Conservation (phyloP, 2,797 vertebrate genomes). For the Mormyrus proboscirostris region DNA sequence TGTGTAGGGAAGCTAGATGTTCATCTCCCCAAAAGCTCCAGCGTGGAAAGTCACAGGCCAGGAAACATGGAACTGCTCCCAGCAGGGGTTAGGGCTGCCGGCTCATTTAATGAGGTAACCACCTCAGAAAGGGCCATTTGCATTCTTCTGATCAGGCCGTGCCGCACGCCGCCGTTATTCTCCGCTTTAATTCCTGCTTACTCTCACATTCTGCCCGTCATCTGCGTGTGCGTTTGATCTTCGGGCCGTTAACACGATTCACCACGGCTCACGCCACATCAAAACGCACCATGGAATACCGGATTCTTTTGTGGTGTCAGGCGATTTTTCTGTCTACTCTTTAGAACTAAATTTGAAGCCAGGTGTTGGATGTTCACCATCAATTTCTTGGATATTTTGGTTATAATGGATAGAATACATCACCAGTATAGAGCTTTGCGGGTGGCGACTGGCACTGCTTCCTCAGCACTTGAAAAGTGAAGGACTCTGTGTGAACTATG, state of each 20-base stretch:
- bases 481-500: background rate
- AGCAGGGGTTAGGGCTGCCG: background rate
- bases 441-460: background rate
- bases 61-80: background rate
- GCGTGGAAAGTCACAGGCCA: background rate
- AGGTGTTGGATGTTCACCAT: conserved; percentile 3
- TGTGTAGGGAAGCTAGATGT: background rate
- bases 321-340: background rate
- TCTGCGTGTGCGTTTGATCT: conserved; percentile 13
- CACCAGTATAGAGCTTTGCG: background rate
- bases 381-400: background rate
- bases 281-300: background rate
- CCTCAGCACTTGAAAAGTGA: background rate
- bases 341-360: conserved; percentile 12
- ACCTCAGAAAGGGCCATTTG: background rate
- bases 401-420: background rate
- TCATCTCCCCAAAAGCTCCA: background rate
- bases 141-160: background rate
- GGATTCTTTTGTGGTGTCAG: conserved; percentile 11
- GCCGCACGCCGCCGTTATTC: background rate
- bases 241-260: conserved; percentile 2
- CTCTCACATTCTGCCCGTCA: background rate
- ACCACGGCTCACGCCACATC: conserved; percentile 14
- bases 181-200: conserved; percentile 10
- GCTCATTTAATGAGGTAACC: conserved; percentile 19